Percentiles rank a stretch among this genome's conserved stretches.
phyloP scores from a whole-genome alignment of 2,888 invertebrate species.

The Geotrupes spiniger region DNA sequence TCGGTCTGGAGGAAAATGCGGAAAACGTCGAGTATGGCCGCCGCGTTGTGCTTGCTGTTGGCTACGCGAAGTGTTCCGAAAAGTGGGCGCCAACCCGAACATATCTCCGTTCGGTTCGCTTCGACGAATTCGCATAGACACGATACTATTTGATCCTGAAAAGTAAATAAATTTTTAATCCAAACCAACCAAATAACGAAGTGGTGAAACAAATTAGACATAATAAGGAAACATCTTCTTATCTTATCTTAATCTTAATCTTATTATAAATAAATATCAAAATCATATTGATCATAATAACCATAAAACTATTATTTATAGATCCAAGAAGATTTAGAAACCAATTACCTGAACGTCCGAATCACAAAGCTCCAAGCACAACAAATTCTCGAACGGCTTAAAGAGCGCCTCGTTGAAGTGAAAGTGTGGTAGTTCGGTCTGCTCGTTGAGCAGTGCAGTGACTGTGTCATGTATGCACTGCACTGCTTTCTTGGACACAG shows the following conservation, averaged over 20 bases:
- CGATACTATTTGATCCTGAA: slow-evolving; percentile 84
- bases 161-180: too few relatives aligned
- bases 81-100: slow-evolving; percentile 93
- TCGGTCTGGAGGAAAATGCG: slow-evolving; percentile 90
- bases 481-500: slow-evolving; percentile 87
- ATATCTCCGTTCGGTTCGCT: slow-evolving; percentile 87
- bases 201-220: background rate
- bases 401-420: slow-evolving; percentile 94
- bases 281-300: too few relatives aligned
- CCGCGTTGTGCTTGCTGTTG: slow-evolving; percentile 64
- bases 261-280: too few relatives aligned
- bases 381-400: slow-evolving; percentile 91
- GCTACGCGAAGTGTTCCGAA: slow-evolving; percentile 92
- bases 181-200: slow-evolving; percentile 9
- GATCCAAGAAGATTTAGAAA: slow-evolving; percentile 12
- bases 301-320: too few relatives aligned
- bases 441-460: slow-evolving; percentile 80
- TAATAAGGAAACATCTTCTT: too few relatives aligned
- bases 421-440: slow-evolving; percentile 86
- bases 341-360: slow-evolving; percentile 87
- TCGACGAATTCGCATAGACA: slow-evolving; percentile 96
- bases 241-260: background rate
- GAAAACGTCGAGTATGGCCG: slow-evolving; percentile 85
- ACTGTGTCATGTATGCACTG: slow-evolving; percentile 91
- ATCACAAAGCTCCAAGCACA: slow-evolving; percentile 91